phyloP scores from a whole-genome alignment of 2,113 vertebrate genomes.

The Eurystomus gularis region DNA sequence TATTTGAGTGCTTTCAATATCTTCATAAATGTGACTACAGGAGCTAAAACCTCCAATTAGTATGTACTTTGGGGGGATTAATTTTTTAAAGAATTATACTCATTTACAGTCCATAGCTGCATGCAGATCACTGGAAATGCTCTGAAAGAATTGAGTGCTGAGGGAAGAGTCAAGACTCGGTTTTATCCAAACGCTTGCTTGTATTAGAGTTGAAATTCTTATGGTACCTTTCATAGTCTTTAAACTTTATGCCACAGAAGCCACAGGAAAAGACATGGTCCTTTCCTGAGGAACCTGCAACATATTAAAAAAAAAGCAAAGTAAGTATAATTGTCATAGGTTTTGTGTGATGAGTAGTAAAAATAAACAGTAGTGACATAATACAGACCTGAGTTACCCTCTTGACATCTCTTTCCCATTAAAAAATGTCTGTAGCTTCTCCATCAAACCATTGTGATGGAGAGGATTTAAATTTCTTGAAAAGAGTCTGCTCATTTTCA shows the following conservation, averaged over 20 bases:
- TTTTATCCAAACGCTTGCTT: background rate
- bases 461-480: background rate
- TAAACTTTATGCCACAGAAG: background rate
- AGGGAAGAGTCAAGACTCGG: background rate
- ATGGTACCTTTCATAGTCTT: background rate
- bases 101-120: background rate
- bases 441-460: background rate
- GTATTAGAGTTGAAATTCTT: background rate
- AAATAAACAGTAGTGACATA: background rate
- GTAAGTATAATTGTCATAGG: background rate
- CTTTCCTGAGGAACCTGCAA: background rate
- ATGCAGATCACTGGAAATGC: background rate
- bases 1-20: background rate
- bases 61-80: background rate
- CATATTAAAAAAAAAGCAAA: background rate
- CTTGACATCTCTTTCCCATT: background rate
- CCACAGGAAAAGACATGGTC: background rate
- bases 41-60: background rate
- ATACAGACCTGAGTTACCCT: rapidly evolving
- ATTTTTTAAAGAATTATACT: background rate
- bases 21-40: background rate
- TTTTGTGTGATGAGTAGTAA: background rate
- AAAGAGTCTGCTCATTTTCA: background rate
- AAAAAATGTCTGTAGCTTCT: background rate
- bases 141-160: background rate